Base-by-base conservation (phyloP, 1,140 invertebrate species). In the Pogonognathellus flavescens region DNA sequence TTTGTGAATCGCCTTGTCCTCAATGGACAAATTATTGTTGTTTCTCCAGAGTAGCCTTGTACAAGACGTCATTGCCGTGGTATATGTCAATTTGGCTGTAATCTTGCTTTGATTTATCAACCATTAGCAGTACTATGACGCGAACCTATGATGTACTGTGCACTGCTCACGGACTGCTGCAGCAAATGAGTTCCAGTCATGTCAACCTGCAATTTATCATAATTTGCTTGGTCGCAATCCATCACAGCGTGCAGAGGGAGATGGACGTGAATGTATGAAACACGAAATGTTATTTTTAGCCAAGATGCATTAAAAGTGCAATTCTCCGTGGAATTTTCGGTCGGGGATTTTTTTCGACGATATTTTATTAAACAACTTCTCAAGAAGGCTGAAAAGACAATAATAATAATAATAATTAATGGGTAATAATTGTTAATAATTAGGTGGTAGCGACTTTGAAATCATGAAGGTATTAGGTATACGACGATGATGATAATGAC, bases 281-380 rank as follows among this genome's bases (percentile, higher is more conserved):
- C 9, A 57, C 31, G 1, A 59, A 66, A n/a, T 14, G 9, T 13
- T 66, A 66, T 66, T 66, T 66, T 66, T 66, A 66, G 62, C 14
- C 13, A 6, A 66, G 6, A 41, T 41, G n/a, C 53, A 14, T 57
- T 50, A n/a, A 49, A 31, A 76, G 31, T 49, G 25, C 16, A 18
- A n/a, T 50, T 76, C 14, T 70, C 22, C 4, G 10, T n/a, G 6
- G 5, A 25, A 50, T 50, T 18, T 31, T 72, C 66, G 25, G 14
- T n/a, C 11, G 53, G 31, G 70, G 70, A 76, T 76, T 76, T 76
- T 76, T 41, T n/a, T 66, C 62, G 62, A 66, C 62, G 62, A 76
- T 76, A 41, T 76, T 72, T 76, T 76, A 76, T 76, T 76, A 76
- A 76, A 76, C 70, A 76, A 76, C 41, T 76, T 76, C 70, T 76